phyloP scores from a whole-genome alignment of 2,797 vertebrate species.

The Loris lydekkerianus region DNA sequence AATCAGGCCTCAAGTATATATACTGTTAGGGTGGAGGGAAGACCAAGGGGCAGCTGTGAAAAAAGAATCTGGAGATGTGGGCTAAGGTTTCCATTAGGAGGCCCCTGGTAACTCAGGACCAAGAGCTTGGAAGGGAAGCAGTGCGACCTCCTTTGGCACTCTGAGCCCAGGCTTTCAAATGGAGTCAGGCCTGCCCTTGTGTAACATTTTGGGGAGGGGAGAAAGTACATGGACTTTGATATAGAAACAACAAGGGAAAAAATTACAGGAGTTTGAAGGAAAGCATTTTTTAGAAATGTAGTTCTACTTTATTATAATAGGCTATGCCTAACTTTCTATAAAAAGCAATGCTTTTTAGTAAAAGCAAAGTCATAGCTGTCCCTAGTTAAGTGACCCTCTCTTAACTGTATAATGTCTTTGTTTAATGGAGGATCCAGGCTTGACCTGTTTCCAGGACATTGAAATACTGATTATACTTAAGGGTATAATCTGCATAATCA shows the following conservation, averaged over 20 bases:
- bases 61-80: slow-evolving; percentile 10
- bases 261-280: slow-evolving; percentile 40
- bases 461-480: slow-evolving; percentile 41
- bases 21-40: not conserved
- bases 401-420: slow-evolving; percentile 23
- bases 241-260: slow-evolving; percentile 29
- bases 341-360: slow-evolving; percentile 60
- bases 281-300: slow-evolving; percentile 41
- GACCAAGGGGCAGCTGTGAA: not conserved
- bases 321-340: slow-evolving; percentile 53
- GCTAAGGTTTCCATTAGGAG: not conserved
- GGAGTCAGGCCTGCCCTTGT: not conserved
- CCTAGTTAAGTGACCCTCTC: slow-evolving; percentile 46
- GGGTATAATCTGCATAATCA: slow-evolving; percentile 8
- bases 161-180: not conserved
- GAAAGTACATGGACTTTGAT: slow-evolving; percentile 60
- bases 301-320: slow-evolving; percentile 42
- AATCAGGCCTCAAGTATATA: not conserved
- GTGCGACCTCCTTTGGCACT: not conserved
- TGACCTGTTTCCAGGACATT: slow-evolving; percentile 18
- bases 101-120: not conserved
- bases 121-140: not conserved
- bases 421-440: slow-evolving; percentile 34
- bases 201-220: not conserved
- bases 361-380: slow-evolving; percentile 35